phyloP scores from a whole-genome alignment of 2,797 vertebrate species.

The Morelia viridis region DNA sequence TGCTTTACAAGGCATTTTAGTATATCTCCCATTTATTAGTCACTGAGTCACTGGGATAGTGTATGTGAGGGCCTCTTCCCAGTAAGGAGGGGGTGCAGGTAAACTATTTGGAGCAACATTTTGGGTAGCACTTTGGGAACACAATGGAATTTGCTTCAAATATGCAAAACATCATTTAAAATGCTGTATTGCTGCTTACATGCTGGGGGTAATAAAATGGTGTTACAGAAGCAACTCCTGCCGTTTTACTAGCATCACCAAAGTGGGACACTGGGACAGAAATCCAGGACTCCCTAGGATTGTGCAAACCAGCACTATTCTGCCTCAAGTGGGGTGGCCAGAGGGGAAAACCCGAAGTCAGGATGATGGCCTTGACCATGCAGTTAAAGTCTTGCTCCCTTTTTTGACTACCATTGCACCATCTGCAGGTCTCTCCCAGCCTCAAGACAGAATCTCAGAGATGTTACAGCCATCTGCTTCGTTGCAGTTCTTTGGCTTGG shows the following conservation, averaged over 20 bases:
- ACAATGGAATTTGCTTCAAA: not conserved
- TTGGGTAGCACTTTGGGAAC: not conserved
- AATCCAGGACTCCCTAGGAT: not conserved
- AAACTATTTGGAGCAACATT: not conserved
- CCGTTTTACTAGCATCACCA: not conserved
- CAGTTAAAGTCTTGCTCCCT: not conserved
- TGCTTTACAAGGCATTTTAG: slow-evolving; percentile 56
- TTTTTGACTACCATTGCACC: not conserved
- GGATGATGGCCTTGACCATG: not conserved
- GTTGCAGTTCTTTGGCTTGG: not conserved
- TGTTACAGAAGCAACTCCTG: not conserved
- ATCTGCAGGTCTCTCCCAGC: not conserved
- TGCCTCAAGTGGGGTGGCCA: too few relatives aligned
- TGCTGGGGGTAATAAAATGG: not conserved
- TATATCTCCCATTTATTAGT: slow-evolving; percentile 25
- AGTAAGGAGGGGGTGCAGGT: not conserved
- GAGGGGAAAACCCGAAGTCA: not conserved
- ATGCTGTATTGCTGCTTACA: not conserved
- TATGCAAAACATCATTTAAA: not conserved
- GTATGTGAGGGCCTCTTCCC: not conserved
- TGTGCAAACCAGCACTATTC: not conserved
- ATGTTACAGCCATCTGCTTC: not conserved
- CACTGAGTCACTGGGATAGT: slow-evolving; percentile 23
- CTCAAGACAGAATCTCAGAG: not conserved
- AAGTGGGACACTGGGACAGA: not conserved